Percentiles rank a stretch among this genome's conserved stretches.
These are phyloP conservation scores for Apodemus sylvaticus DNA, from an alignment of 2,113 vertebrate species.

Conservation along the genomic window DNA sequence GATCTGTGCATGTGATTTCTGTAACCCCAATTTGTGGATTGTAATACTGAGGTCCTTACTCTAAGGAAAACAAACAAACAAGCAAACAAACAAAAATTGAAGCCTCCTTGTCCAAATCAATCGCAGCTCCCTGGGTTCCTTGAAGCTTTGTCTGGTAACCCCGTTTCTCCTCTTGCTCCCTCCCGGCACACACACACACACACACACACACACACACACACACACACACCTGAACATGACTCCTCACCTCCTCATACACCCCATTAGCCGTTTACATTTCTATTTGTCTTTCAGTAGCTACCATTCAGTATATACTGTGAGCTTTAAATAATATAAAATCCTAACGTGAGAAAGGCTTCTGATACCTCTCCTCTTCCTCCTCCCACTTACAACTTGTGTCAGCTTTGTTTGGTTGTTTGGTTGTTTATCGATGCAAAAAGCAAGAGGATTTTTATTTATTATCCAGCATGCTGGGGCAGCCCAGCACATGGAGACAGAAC, in stretches of 20 bases:
- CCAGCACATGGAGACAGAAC: too few species aligned
- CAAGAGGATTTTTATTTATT: too few species aligned
- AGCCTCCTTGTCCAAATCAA: too few species aligned
- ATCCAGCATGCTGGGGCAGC: too few species aligned
- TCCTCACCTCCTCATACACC: neutral
- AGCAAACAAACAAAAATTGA: neutral
- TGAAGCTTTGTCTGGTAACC: neutral
- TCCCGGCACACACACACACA: neutral
- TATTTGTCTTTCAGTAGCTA: constrained; percentile 20
- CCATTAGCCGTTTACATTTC: neutral
- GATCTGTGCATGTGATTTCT: neutral
- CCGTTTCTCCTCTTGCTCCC: neutral
- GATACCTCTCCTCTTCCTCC: neutral
- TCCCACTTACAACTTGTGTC: neutral
- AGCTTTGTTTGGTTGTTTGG: neutral
- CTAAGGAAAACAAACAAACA: neutral
- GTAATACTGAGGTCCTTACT: neutral
- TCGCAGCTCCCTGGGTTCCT: neutral
- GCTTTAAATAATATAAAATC: neutral
- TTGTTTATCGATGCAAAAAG: too few species aligned
- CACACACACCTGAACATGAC: neutral
- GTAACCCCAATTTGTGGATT: neutral
- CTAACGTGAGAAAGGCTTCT: neutral
- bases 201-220: neutral
- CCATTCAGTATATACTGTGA: neutral